phyloP scores from a whole-genome alignment of 37 sponge, comb jelly and placozoan species.

The Beroe ovata region DNA sequence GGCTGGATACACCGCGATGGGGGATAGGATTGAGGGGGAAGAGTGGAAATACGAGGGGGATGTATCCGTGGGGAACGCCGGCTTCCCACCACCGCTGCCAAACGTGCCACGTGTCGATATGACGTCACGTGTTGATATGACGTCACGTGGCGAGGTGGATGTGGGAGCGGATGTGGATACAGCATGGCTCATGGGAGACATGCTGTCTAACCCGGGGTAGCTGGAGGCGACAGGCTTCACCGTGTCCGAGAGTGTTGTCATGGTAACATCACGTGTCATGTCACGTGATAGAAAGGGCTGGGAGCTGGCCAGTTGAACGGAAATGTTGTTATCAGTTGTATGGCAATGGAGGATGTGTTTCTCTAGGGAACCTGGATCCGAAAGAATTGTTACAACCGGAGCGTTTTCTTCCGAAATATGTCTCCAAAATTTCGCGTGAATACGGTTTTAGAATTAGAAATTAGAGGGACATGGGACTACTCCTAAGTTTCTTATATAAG shows the following conservation, averaged over 20 bases:
- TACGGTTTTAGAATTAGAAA: no score
- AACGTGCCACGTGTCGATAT: constrained; percentile 20
- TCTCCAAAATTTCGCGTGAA: no score
- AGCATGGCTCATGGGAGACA: no score
- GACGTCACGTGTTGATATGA: constrained; percentile 49
- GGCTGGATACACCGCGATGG: constrained; percentile 19
- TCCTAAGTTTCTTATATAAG: no score
- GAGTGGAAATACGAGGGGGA: not conserved
- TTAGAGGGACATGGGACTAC: no score
- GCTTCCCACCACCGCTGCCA: not conserved
- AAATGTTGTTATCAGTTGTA: constrained; percentile 7
- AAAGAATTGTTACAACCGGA: no score
- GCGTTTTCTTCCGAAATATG: no score
- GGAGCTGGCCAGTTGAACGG: constrained; percentile 8
- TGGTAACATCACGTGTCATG: constrained; percentile 24
- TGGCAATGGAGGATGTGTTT: not conserved
- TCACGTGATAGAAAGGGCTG: not conserved
- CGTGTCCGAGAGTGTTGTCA: constrained; percentile 14
- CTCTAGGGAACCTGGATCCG: constrained; percentile 28
- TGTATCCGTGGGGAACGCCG: constrained; percentile 14
- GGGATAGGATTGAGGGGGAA: not conserved
- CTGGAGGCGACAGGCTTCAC: no score
- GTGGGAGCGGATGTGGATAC: no score
- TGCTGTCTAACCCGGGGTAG: no score
- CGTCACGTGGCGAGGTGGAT: constrained; percentile 22